Conservation (phyloP, 2,113 vertebrate genomes). For the Dicaeum eximium region DNA sequence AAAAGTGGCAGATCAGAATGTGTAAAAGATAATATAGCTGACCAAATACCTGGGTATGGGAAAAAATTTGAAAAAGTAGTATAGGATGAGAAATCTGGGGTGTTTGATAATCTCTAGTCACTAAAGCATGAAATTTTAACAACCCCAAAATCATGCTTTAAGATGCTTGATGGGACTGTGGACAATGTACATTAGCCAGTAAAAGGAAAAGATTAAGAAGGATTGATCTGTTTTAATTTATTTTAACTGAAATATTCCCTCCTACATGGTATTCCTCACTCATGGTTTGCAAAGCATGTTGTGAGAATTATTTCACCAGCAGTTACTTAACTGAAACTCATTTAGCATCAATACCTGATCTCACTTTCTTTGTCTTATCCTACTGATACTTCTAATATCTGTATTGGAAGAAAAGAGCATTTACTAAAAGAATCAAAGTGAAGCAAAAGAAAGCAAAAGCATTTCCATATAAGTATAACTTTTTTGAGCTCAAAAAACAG, state of each 20-base stretch:
- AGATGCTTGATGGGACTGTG: background rate
- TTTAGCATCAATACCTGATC: background rate
- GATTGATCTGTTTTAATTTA: background rate
- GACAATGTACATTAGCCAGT: background rate
- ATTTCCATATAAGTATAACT: background rate
- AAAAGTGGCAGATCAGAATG: background rate
- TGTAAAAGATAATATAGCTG: background rate
- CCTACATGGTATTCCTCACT: background rate
- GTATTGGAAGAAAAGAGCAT: background rate
- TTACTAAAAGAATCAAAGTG: background rate
- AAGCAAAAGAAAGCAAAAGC: background rate
- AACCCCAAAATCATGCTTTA: background rate
- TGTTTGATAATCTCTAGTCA: background rate
- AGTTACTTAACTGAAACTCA: background rate
- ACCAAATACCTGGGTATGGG: background rate
- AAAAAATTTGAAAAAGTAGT: background rate
- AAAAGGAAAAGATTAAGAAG: background rate
- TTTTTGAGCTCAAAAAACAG: background rate
- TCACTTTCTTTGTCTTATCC: background rate
- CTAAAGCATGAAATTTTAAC: background rate
- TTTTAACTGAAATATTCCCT: background rate
- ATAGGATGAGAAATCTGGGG: background rate
- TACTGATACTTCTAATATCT: background rate
- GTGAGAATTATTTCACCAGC: background rate
- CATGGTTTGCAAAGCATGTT: background rate